phyloP scores from a whole-genome alignment of 1,140 invertebrate genomes.

The Trinorchestia longiramus region DNA sequence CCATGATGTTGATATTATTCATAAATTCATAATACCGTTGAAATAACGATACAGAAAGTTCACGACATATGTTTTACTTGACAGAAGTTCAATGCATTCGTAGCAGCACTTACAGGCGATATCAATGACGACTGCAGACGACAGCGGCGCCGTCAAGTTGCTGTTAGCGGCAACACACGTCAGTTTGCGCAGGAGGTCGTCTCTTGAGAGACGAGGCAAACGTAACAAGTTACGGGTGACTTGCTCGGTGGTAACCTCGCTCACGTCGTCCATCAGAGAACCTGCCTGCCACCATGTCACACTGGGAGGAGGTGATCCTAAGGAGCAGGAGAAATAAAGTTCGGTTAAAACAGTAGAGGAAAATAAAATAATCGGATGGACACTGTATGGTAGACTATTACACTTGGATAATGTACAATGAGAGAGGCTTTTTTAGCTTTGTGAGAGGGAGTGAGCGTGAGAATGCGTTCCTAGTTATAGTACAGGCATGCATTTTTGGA shows the following conservation, averaged over 20 bases:
- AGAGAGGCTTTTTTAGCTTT: no score
- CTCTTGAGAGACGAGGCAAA: constrained; percentile 78
- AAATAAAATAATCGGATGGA: no score
- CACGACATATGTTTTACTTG: neutral
- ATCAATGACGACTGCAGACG: constrained; percentile 84
- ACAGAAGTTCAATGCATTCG: neutral
- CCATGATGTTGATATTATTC: no score
- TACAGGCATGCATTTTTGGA: no score
- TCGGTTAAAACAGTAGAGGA: neutral
- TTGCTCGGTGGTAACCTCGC: constrained; percentile 73
- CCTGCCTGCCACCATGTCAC: constrained; percentile 77
- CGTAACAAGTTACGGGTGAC: constrained; percentile 78
- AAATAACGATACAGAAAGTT: no score
- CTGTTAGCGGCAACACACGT: constrained; percentile 88
- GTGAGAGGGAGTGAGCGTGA: no score
- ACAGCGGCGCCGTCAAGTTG: constrained; percentile 80
- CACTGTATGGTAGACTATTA: no score
- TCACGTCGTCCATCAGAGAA: constrained; percentile 53
- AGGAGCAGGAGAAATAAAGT: neutral
- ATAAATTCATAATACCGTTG: constrained; percentile 69
- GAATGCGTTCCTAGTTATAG: no score
- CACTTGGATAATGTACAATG: no score
- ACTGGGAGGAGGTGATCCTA: constrained; percentile 69
- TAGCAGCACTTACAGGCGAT: constrained; percentile 84
- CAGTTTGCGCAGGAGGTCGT: constrained; percentile 83